A percentile compares a stretch with the other conserved stretches of the same genome.
phyloP scores from a whole-genome alignment of 2,888 invertebrate species.

The Tachina fera region DNA sequence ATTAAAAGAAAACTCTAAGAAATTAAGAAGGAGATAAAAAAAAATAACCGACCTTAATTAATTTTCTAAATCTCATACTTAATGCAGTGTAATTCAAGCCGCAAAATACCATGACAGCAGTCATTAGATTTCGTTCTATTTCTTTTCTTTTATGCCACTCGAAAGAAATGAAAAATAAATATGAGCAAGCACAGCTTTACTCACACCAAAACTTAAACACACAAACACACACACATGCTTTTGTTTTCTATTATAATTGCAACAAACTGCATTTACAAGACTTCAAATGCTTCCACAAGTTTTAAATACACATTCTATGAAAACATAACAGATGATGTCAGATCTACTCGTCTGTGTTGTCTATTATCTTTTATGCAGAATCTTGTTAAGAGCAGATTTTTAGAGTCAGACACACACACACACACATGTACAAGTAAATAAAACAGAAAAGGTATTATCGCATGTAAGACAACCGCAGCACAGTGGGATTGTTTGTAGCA shows the following conservation, averaged over 20 bases:
- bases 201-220: no score
- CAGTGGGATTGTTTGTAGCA: not conserved
- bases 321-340: slow-evolving; percentile 36
- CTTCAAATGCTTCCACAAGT: slow-evolving; percentile 38
- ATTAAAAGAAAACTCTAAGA: slow-evolving; percentile 22
- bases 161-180: slow-evolving; percentile 34
- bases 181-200: slow-evolving; percentile 7
- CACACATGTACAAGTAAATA: slow-evolving; percentile 23
- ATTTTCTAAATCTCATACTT: slow-evolving; percentile 68
- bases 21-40: slow-evolving; percentile 16
- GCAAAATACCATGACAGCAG: slow-evolving; percentile 70
- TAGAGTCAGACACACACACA: not conserved
- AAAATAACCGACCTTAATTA: slow-evolving; percentile 62
- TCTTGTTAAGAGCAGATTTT: slow-evolving; percentile 27
- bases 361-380: not conserved
- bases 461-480: slow-evolving; percentile 33
- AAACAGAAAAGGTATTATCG: slow-evolving; percentile 5
- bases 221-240: not conserved
- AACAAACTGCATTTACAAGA: slow-evolving; percentile 42
- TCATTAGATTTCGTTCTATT: slow-evolving; percentile 51
- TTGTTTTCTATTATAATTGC: slow-evolving; percentile 5
- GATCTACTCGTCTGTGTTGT: not conserved
- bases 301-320: slow-evolving; percentile 24
- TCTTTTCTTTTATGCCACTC: slow-evolving; percentile 19
- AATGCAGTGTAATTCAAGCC: slow-evolving; percentile 64